These are phyloP conservation scores for Amphiprion clarkii DNA, from an alignment of 2,797 vertebrate species.

Conservation along the genomic window DNA sequence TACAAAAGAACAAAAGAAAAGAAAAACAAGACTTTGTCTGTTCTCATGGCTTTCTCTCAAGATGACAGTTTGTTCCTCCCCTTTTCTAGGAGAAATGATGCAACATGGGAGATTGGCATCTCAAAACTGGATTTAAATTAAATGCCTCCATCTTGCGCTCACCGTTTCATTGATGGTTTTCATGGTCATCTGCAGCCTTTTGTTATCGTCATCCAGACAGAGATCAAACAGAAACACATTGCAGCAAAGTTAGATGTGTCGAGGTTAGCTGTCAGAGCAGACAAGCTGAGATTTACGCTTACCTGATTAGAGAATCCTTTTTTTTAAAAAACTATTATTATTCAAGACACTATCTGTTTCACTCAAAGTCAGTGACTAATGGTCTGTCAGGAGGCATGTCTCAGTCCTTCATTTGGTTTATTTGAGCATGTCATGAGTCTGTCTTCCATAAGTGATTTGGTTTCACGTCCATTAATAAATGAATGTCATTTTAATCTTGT, in stretches of 20 bases:
- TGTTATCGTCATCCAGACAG: slow-evolving; percentile 45
- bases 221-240: slow-evolving; percentile 51
- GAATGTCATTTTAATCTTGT: not conserved
- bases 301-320: slow-evolving; percentile 54
- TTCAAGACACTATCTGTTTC: slow-evolving; percentile 51
- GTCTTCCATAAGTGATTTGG: not conserved
- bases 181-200: slow-evolving; percentile 51
- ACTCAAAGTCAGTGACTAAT: slow-evolving; percentile 55
- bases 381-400: slow-evolving; percentile 48
- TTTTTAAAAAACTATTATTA: slow-evolving; percentile 38
- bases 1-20: slow-evolving; percentile 2
- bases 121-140: slow-evolving; percentile 39
- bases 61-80: slow-evolving; percentile 15
- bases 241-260: slow-evolving; percentile 33
- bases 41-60: slow-evolving; percentile 18
- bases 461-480: not conserved
- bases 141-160: slow-evolving; percentile 33
- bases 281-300: slow-evolving; percentile 54
- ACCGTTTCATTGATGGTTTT: slow-evolving; percentile 41
- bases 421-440: slow-evolving; percentile 33
- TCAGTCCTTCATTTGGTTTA: slow-evolving; percentile 45
- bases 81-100: slow-evolving; percentile 44
- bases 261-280: slow-evolving; percentile 58
- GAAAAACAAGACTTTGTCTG: not conserved
- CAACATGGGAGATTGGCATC: slow-evolving; percentile 37